Evolutionary conservation across 2,113 vertebrate species (phyloP), one percentile per base, ranked within the genome.

Genomic region (Irena cyanogastra): DNA sequence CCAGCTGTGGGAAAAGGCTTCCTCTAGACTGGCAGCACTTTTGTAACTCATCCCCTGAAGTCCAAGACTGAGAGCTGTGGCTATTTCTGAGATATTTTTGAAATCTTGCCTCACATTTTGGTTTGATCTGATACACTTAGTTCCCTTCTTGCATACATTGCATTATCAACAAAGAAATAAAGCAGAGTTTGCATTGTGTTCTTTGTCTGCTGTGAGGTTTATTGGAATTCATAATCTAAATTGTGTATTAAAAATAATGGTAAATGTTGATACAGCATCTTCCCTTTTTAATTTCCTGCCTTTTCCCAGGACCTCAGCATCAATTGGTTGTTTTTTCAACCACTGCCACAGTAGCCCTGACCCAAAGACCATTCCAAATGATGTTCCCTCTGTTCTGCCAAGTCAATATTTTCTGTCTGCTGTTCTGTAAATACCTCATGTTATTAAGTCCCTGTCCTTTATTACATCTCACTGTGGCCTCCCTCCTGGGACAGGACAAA

Each of bases 251-350:
- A 81, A 89, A 84, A 18, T 44, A 66, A 45, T 14, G 39, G n/a
- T 33, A 47, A 83, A n/a, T 57, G 31, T 88, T 93, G 72, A 64
- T 50, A 71, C 52, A 92, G 60, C 60, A 26, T 50, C 72, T 96
- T 41, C 56, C 22, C 24, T n/a, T 82, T 88, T 94, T 77, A 54
- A 87, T 92, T 95, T 94, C 69, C 83, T 92, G 94, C 30, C 56
- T 91, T 63, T 93, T 53, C 76, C 64, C n/a, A 74, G 79, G 78
- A 65, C 63, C 49, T 66, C 52, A 64, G 56, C 85, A 74, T 83
- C 82, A 75, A 47, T 35, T 26, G 52, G 18, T 37, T 76, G 16
- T 50, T 53, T 91, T 75, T 75, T 42, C 20, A 84, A 13, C 16
- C 9, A 21, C 35, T 90, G 57, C 26, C 7, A 9, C 7, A 5